Evolutionary conservation across 2,888 invertebrate species (phyloP), one percentile per base, ranked within the genome.

Genomic region (Keiferia lycopersicella): DNA sequence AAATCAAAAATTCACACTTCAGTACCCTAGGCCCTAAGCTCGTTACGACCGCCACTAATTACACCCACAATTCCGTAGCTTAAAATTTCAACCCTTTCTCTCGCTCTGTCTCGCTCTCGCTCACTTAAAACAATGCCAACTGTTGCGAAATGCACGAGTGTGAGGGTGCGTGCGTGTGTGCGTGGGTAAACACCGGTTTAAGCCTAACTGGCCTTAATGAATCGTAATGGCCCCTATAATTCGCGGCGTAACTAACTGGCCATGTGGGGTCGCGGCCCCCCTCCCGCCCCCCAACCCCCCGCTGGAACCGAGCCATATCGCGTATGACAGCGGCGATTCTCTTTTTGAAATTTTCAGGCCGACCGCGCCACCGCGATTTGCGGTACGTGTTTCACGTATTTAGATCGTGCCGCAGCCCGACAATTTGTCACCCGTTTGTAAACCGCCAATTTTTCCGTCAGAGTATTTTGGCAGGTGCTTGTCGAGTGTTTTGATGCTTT

Each of bases 151-250:
- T 61, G 70, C 71, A 53, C 51, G 62, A n/a, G 70, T 68, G 72
- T 80, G 82, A 79, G 78, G 64, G 74, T 66, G 66, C 63, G 57
- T 68, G 71, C 56, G 68, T 66, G 90, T 90, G 88, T 89, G 91
- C 79, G 89, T 90, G 87, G 77, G 91, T 88, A 92, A 92, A 92
- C 91, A 92, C 91, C 89, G 86, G 89, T 91, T 92, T 91, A 92
- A 92, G 91, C 92, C 91, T 92, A 92, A 92, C 92, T 91, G 92
- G 91, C 92, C 91, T 92, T 92, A 92, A 92, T 92, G 92, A 92
- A 92, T 92, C 92, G 92, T 92, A 92, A 92, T 92, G 92, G 92
- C 91, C 92, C 91, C 92, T 92, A 92, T 92, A 92, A 92, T 92
- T 92, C 91, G 92, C 91, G 91, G 91, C 91, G 91, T 91, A 92